These are phyloP conservation scores for Aphidius gifuensis DNA, from an alignment of 1,140 invertebrate genomes.

Conservation along the genomic window DNA sequence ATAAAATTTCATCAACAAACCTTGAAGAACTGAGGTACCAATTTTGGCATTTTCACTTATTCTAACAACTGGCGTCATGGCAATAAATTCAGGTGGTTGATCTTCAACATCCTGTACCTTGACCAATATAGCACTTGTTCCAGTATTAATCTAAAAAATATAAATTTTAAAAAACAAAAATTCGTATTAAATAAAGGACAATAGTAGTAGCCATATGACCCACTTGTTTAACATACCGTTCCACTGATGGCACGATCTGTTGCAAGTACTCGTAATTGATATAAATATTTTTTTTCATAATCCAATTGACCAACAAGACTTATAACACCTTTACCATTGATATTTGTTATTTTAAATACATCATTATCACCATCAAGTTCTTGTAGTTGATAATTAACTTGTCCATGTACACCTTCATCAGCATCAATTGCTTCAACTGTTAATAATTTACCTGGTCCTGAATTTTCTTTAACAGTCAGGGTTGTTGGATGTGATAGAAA, in stretches of 20 bases:
- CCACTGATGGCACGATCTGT: constrained; percentile 78
- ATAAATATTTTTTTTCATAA: constrained; percentile 84
- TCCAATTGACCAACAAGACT: constrained; percentile 74
- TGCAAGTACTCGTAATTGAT: constrained; percentile 81
- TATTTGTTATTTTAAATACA: constrained; percentile 76
- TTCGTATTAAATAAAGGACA: constrained; percentile 5
- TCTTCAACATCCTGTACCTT: constrained; percentile 88
- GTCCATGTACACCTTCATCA: constrained; percentile 88
- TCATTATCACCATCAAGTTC: constrained; percentile 77
- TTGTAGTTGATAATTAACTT: constrained; percentile 74
- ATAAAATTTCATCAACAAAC: constrained; percentile 34
- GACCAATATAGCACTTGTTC: constrained; percentile 81
- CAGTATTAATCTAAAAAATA: constrained; percentile 66
- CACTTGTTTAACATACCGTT: constrained; percentile 51
- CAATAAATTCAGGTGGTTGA: constrained; percentile 85
- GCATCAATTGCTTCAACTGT: constrained; percentile 83
- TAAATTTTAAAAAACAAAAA: constrained; percentile 8
- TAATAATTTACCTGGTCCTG: constrained; percentile 68
- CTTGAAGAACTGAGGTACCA: constrained; percentile 78
- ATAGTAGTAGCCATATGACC: neutral
- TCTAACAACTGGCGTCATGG: constrained; percentile 80
- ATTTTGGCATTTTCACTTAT: constrained; percentile 81
- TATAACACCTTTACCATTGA: constrained; percentile 84
- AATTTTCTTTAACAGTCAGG: constrained; percentile 76
- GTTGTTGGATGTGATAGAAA: constrained; percentile 83